Percentiles rank a stretch among this genome's conserved stretches.
Evolutionary conservation across 1,140 invertebrate species (phyloP).

Genomic region (Metopolophium dirhodum): DNA sequence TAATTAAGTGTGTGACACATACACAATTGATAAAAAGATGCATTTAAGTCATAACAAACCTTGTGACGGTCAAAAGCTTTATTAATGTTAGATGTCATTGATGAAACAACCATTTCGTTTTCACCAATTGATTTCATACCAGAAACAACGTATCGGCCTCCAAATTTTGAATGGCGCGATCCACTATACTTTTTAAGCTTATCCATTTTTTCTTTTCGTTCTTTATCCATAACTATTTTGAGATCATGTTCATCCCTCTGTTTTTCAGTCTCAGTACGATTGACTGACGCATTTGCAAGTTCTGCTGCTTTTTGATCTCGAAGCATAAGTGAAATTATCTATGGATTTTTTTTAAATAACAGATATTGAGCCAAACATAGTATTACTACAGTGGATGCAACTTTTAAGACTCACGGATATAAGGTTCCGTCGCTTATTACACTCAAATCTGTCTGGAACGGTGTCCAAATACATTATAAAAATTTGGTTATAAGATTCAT

Average conservation of each 20-base stretch:
- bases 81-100: conserved; percentile 76
- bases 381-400: background rate
- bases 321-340: conserved; percentile 79
- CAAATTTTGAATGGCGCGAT: conserved; percentile 88
- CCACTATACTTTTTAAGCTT: conserved; percentile 72
- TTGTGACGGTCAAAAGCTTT: conserved; percentile 58
- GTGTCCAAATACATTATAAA: no score
- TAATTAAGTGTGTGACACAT: background rate
- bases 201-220: conserved; percentile 69
- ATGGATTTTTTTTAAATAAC: background rate
- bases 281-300: conserved; percentile 78
- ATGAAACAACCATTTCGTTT: conserved; percentile 86
- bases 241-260: conserved; percentile 82
- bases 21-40: background rate
- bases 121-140: conserved; percentile 95
- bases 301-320: conserved; percentile 84
- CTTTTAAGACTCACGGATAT: no score
- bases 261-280: conserved; percentile 79
- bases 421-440: no score
- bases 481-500: no score
- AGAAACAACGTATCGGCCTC: conserved; percentile 88
- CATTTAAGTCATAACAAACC: conserved; percentile 35
- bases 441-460: no score
- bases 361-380: background rate
- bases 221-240: conserved; percentile 71